Evolutionary conservation across 2,113 vertebrate species (phyloP).

Genomic region (Chloropsis cyanopogon): DNA sequence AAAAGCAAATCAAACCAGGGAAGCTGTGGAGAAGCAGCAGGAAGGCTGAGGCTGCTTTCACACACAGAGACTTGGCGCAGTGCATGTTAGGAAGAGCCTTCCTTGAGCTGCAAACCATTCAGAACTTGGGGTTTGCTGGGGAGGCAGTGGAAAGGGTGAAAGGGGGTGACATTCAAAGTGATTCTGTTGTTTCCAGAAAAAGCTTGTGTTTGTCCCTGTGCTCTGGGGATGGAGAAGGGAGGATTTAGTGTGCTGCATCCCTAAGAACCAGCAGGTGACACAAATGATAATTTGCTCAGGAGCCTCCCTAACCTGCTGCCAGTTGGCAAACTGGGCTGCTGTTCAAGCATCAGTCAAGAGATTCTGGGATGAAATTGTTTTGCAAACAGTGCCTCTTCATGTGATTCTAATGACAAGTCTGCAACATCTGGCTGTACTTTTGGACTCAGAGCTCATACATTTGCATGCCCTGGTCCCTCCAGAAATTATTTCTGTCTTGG

Average conservation of each 20-base stretch:
- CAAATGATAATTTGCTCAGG: background rate
- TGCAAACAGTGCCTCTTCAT: background rate
- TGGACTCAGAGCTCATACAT: background rate
- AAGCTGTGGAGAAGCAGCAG: background rate
- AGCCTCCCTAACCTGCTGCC: background rate
- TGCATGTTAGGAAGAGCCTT: accelerated
- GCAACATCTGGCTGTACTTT: background rate
- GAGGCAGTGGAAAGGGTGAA: too few species aligned
- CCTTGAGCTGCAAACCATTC: accelerated
- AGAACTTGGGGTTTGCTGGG: background rate
- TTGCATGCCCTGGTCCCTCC: background rate
- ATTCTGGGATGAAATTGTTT: background rate
- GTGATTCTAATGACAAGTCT: background rate
- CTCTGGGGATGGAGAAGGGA: accelerated
- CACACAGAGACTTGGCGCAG: accelerated
- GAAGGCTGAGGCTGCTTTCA: background rate
- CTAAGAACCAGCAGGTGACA: background rate
- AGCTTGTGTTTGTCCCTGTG: accelerated
- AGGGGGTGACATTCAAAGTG: background rate
- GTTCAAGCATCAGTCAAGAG: background rate
- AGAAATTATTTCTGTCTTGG: background rate
- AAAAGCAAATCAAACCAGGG: background rate
- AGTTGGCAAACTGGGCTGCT: background rate
- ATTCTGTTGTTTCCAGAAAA: background rate
- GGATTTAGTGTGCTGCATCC: accelerated